phyloP scores from a whole-genome alignment of 1,140 invertebrate genomes.

The Euura saliciscinereae region DNA sequence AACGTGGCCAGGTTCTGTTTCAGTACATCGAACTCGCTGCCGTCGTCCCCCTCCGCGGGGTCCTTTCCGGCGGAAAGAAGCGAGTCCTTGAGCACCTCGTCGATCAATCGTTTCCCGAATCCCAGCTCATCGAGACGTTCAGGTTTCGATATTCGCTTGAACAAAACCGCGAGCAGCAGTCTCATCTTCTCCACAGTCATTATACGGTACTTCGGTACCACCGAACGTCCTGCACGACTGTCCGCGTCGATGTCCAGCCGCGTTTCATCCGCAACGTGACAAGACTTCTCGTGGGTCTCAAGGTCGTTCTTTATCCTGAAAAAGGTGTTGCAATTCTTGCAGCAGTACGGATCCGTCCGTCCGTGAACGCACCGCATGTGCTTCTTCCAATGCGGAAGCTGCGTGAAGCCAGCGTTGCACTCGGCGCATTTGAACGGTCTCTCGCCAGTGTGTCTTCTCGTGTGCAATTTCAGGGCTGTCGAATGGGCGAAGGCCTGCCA shows the following conservation, averaged over 20 bases:
- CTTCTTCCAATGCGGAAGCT: constrained; percentile 80
- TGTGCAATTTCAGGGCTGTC: constrained; percentile 81
- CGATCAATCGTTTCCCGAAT: constrained; percentile 81
- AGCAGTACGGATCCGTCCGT: constrained; percentile 75
- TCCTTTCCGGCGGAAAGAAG: constrained; percentile 73
- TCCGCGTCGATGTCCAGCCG: constrained; percentile 53
- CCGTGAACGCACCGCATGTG: constrained; percentile 83
- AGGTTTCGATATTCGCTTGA: constrained; percentile 82
- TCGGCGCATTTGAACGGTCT: constrained; percentile 79
- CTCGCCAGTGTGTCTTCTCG: constrained; percentile 79
- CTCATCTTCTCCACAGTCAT: constrained; percentile 79
- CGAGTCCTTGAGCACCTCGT: constrained; percentile 80
- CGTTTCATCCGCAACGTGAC: constrained; percentile 49
- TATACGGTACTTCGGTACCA: constrained; percentile 37
- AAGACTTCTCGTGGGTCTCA: constrained; percentile 66
- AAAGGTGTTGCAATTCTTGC: constrained; percentile 72
- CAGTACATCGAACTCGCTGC: constrained; percentile 66
- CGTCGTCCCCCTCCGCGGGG: constrained; percentile 54
- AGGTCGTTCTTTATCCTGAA: constrained; percentile 79
- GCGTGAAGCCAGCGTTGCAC: constrained; percentile 75
- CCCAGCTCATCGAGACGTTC: constrained; percentile 77
- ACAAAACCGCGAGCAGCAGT: constrained; percentile 75
- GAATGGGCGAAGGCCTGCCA: constrained; percentile 83
- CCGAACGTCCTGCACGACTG: constrained; percentile 68
- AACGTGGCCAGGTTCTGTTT: constrained; percentile 77